Evolutionary conservation across 2,113 vertebrate genomes (phyloP).

Genomic region (Xenus cinereus): DNA sequence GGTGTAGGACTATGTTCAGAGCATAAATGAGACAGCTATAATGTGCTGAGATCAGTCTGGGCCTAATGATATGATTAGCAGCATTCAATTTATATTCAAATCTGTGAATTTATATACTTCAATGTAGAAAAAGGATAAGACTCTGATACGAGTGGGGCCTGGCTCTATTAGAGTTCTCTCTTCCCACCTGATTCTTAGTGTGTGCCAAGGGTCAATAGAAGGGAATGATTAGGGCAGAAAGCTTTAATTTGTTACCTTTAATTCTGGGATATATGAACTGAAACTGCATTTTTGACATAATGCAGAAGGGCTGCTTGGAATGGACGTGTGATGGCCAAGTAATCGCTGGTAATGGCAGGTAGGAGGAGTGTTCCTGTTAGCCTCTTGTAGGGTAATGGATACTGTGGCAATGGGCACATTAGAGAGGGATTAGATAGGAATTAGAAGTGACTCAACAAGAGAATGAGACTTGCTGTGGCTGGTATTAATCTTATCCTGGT

Average conservation of each 20-base stretch:
- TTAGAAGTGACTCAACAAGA: neutral
- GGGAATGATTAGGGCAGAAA: neutral
- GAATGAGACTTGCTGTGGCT: neutral
- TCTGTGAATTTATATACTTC: neutral
- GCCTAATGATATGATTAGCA: neutral
- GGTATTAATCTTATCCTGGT: neutral
- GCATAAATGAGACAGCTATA: neutral
- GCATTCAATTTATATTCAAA: neutral
- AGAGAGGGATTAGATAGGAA: neutral
- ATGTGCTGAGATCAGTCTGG: neutral
- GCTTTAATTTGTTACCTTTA: neutral
- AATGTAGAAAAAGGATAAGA: neutral
- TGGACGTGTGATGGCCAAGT: neutral
- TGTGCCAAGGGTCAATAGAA: neutral
- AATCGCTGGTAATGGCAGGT: neutral
- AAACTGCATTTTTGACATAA: neutral
- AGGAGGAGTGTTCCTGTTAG: neutral
- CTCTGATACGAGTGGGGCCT: neutral
- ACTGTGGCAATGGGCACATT: rapidly evolving
- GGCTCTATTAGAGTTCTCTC: neutral
- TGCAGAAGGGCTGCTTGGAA: neutral
- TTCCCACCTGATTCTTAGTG: neutral
- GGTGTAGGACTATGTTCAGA: neutral
- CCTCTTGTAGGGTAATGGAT: neutral
- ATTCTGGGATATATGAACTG: neutral